Evolutionary conservation across 2,888 invertebrate genomes (phyloP), one percentile per base, ranked within the genome.

Genomic region (Copidosoma aretas): DNA sequence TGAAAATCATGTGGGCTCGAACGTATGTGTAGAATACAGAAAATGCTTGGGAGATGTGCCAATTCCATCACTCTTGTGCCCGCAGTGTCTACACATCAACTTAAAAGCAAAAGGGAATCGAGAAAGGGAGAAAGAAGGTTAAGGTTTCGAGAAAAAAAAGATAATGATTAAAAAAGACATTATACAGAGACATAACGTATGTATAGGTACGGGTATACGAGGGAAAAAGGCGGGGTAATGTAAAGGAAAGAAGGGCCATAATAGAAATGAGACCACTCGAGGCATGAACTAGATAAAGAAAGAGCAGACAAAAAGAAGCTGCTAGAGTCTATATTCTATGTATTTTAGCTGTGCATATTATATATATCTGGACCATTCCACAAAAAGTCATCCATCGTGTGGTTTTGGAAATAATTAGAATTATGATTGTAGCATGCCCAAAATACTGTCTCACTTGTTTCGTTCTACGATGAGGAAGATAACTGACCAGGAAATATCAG

Each of bases 1-100:
- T 76, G 76, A 78, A 75, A 75, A 73, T 74, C 58, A 32, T 41
- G 24, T 24, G 52, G 12, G 19, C 52, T 19, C 52, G 43, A 14
- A 2, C 22, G 14, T 56, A 10, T 21, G 46, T n/a, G 25, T 15
- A 25, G 0, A 19, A 24, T n/a, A 22, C 19, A 39, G 15, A 5
- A 22, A 12, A 24, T 41, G 66, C 56, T 32, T 19, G 63, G 56
- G 60, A 60, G 22, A 60, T 63, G 60, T 63, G 60, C 53, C 66
- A 70, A 70, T 67, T 70, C 41, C 49, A 43, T 46, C 46, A 43
- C 59, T 59, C 17, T 43, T 62, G 32, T 25, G 25, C 53, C 39
- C 19, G 17, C 53, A 15, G 24, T 54, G 46, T 58, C 52, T 46
- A 43, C 46, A 52, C 54, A 60, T 63, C 57, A 65, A 63, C 51